These are phyloP conservation scores for Kryphioiulus occultus DNA, from an alignment of 2,888 invertebrate species.

Conservation along the genomic window DNA sequence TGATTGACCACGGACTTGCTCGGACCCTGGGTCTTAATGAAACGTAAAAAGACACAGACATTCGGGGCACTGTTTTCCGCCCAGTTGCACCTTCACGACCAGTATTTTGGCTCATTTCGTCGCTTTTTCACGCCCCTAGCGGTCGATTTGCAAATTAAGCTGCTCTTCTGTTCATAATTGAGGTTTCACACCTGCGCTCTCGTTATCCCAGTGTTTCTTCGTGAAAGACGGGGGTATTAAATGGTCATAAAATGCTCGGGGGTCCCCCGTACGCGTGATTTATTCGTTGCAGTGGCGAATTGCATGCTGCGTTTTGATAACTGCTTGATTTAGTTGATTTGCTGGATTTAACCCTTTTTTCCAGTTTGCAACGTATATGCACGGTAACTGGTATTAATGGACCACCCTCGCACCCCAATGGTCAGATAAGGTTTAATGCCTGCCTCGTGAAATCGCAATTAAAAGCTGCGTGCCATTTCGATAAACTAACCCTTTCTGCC, in stretches of 20 bases:
- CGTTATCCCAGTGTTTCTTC: neutral
- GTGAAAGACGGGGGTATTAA: neutral
- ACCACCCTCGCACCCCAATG: neutral
- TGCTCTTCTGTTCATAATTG: conserved; percentile 26
- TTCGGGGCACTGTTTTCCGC: neutral
- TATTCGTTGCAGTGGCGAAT: conserved; percentile 11
- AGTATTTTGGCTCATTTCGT: neutral
- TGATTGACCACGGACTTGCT: neutral
- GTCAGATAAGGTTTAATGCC: conserved; percentile 12
- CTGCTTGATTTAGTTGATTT: conserved; percentile 13
- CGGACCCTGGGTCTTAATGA: conserved; percentile 4
- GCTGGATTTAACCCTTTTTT: conserved; percentile 31
- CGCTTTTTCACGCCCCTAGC: neutral
- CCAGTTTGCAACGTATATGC: neutral
- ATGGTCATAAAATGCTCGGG: conserved; percentile 16
- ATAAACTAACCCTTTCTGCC: neutral
- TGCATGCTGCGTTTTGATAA: neutral
- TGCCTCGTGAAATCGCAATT: neutral
- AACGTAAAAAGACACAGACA: neutral
- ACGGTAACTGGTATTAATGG: neutral
- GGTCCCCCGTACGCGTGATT: neutral
- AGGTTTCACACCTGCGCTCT: neutral
- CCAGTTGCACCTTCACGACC: neutral
- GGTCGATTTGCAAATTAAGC: neutral
- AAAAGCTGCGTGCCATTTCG: neutral